Evolutionary conservation across 2,113 vertebrate genomes (phyloP), one percentile per base, ranked within the genome.

Genomic region (Pseudorasbora parva): DNA sequence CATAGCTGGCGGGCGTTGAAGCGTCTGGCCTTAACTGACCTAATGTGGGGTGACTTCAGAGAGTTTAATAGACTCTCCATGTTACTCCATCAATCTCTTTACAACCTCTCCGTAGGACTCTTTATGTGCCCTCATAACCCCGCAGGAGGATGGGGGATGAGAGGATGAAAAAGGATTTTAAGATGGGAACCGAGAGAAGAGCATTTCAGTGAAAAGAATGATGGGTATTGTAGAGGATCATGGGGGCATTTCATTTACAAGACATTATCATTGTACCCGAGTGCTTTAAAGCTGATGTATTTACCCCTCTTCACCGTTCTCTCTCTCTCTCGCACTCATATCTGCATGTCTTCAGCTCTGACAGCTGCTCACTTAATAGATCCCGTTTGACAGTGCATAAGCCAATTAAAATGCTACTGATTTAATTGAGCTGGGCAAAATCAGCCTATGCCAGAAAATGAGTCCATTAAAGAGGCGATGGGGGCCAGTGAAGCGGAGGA

Each of bases 321-420:
- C 60, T 49, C 71, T 27, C 45, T 51, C 59, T 37, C 45, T 82
- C 37, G 1, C 1, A 25, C 45, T 74, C 19, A 30, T 47, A 41
- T 57, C 83, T 69, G 84, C 77, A 57, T 37, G 78, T 59, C 84
- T 83, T 86, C 83, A 79, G 80, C 68, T 74, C 54, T 84, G 82
- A 87, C 82, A 84, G 86, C 84, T 86, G 86, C 85, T 83, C 57
- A 60, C 69, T 76, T 88, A 86, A 88, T 87, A 79, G 86, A 89
- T 87, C 85, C 76, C 64, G 49, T 89, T 87, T 89, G 90, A 90
- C 87, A 84, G 81, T 47, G 73, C 84, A 88, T 90, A 89, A 87
- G 86, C 88, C 88, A 88, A 90, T 90, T 89, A 89, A 87, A 77
- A 87, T 23, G 30, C 74, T 23, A 41, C 76, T 84, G 86, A 90